A percentile compares a stretch with the other conserved stretches of the same genome.
Conservation (phyloP, 2,888 invertebrate species). For the Ceratothoa steindachneri region DNA sequence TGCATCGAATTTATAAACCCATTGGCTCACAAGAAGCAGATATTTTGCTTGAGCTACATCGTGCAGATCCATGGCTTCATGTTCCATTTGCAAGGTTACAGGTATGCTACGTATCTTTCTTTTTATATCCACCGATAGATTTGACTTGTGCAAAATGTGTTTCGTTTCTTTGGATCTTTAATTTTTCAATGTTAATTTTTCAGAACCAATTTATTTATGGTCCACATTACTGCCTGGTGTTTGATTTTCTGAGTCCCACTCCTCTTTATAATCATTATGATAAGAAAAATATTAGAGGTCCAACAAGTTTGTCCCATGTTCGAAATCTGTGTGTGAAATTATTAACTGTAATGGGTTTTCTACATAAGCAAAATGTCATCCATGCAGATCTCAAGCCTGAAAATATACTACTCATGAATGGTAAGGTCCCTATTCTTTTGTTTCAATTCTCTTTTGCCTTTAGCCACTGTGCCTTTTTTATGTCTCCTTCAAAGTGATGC, state of each 20-base stretch:
- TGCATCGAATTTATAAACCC: constrained; percentile 45
- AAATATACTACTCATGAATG: constrained; percentile 41
- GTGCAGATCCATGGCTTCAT: constrained; percentile 46
- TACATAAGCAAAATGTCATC: constrained; percentile 46
- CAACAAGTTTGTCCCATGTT: constrained; percentile 41
- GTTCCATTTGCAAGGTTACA: constrained; percentile 43
- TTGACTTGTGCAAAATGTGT: neutral
- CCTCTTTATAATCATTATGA: constrained; percentile 46
- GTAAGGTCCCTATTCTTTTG: constrained; percentile 27
- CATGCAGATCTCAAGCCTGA: constrained; percentile 46
- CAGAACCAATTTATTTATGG: constrained; percentile 47
- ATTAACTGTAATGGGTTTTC: constrained; percentile 45
- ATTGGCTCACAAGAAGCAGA: constrained; percentile 47
- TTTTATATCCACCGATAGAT: no score
- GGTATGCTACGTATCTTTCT: constrained; percentile 35
- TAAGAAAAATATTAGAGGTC: constrained; percentile 36
- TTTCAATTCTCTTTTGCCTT: neutral
- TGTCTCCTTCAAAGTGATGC: no score
- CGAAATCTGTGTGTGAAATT: constrained; percentile 44
- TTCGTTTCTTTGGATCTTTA: neutral
- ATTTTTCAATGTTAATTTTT: neutral
- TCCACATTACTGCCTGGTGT: constrained; percentile 46
- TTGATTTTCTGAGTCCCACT: constrained; percentile 45
- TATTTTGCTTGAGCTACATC: constrained; percentile 41
- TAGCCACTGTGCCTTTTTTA: neutral